A percentile compares a stretch with the other conserved stretches of the same genome.
phyloP scores from a whole-genome alignment of 2,113 vertebrate species.

The Amphiprion percula region DNA sequence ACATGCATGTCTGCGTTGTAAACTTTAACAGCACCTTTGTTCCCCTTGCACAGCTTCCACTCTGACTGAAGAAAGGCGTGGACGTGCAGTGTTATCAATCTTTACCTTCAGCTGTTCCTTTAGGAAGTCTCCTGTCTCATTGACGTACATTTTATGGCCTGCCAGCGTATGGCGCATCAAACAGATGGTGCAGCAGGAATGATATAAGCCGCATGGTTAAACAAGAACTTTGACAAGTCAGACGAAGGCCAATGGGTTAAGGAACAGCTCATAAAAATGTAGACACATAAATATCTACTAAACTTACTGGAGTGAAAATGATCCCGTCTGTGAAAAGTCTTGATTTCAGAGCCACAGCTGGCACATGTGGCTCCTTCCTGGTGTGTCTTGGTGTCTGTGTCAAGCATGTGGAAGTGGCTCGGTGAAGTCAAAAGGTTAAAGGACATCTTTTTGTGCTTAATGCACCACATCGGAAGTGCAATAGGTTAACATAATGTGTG shows the following conservation, averaged over 20 bases:
- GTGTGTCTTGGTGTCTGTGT: slow-evolving; percentile 10
- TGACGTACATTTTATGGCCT: not conserved
- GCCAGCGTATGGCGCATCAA: not conserved
- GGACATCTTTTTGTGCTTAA: slow-evolving; percentile 31
- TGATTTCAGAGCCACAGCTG: not conserved
- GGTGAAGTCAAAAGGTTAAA: slow-evolving; percentile 39
- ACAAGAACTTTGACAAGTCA: slow-evolving; percentile 7
- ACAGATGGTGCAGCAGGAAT: not conserved
- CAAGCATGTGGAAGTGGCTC: slow-evolving; percentile 42
- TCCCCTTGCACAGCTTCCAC: not conserved
- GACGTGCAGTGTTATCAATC: not conserved
- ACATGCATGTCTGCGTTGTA: no score
- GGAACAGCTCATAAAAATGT: not conserved
- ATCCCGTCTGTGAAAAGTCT: not conserved
- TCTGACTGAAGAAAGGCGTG: no score
- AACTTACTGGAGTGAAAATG: not conserved
- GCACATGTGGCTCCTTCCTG: slow-evolving; percentile 9
- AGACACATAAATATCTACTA: no score
- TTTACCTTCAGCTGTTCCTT: not conserved
- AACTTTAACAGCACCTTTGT: not conserved
- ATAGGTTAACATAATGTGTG: slow-evolving; percentile 42
- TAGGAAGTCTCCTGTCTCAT: not conserved
- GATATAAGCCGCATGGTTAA: not conserved
- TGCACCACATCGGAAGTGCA: slow-evolving; percentile 23
- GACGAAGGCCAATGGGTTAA: slow-evolving; percentile 7